These are phyloP conservation scores for Apis cerana DNA, from an alignment of 1,140 invertebrate genomes.

Conservation along the genomic window DNA sequence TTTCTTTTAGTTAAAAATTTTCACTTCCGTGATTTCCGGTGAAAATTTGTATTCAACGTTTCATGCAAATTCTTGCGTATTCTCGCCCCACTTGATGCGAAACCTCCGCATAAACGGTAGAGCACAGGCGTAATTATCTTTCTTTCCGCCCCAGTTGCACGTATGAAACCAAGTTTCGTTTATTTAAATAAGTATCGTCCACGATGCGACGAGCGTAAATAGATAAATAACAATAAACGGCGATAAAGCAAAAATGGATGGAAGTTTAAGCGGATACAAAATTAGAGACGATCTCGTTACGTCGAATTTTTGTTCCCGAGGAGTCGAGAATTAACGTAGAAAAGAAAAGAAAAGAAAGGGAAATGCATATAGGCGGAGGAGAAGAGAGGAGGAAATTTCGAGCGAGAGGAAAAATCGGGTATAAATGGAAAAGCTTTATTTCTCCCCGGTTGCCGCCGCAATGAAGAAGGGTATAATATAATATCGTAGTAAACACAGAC, in stretches of 20 bases:
- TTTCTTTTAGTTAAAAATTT: background rate
- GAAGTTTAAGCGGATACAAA: background rate
- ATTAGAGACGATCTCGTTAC: background rate
- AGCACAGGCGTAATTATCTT: background rate
- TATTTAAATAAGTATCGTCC: background rate
- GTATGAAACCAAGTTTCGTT: background rate
- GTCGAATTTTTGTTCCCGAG: background rate
- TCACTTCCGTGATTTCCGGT: background rate
- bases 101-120: too few species aligned
- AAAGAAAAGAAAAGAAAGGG: too few species aligned
- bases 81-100: too few species aligned
- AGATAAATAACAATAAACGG: too few species aligned
- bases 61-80: too few species aligned
- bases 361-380: background rate
- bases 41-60: background rate
- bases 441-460: background rate
- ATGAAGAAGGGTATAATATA: slow-evolving; percentile 26
- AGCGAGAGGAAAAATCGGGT: slow-evolving; percentile 11
- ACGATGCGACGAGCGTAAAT: background rate
- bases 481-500: slow-evolving; percentile 36
- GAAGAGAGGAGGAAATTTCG: background rate
- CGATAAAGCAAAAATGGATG: background rate
- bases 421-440: slow-evolving; percentile 19
- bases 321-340: too few species aligned
- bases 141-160: background rate